Conservation (phyloP, 2,113 vertebrate species). For the Alces alces region DNA sequence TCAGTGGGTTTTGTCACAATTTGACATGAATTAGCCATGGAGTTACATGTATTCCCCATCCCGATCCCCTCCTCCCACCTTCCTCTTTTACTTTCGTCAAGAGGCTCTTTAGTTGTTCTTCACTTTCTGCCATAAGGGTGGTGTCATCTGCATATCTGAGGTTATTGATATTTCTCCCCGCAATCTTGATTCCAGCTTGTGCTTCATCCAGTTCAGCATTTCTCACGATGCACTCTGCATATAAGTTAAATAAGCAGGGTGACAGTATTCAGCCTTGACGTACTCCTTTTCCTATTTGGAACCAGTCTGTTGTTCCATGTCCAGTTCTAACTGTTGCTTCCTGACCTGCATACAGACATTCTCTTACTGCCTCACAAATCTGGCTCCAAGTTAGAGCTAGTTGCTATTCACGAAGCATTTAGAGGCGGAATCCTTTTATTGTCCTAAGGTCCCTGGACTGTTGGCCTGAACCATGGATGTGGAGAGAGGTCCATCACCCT, state of each 20-base stretch:
- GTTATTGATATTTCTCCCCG: not conserved
- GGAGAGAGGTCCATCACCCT: no score
- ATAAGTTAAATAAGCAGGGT: not conserved
- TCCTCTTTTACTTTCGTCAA: not conserved
- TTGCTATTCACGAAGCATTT: rapidly evolving
- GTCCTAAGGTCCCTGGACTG: rapidly evolving
- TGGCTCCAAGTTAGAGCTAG: not conserved
- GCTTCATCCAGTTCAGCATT: not conserved
- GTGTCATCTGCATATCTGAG: not conserved
- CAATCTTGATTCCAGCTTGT: not conserved
- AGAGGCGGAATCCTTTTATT: not conserved
- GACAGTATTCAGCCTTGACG: rapidly evolving
- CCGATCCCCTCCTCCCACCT: no score
- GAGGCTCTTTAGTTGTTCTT: not conserved
- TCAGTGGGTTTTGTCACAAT: no score
- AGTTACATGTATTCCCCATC: no score
- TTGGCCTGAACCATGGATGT: rapidly evolving
- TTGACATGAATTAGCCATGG: no score
- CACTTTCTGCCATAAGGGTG: not conserved
- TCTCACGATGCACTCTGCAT: not conserved
- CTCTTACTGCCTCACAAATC: no score
- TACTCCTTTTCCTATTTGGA: not conserved
- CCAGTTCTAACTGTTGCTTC: not conserved
- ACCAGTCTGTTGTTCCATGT: not conserved
- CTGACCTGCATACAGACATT: not conserved